Evolutionary conservation across 1,140 invertebrate species (phyloP).

Genomic region (Papilio aristodemus): DNA sequence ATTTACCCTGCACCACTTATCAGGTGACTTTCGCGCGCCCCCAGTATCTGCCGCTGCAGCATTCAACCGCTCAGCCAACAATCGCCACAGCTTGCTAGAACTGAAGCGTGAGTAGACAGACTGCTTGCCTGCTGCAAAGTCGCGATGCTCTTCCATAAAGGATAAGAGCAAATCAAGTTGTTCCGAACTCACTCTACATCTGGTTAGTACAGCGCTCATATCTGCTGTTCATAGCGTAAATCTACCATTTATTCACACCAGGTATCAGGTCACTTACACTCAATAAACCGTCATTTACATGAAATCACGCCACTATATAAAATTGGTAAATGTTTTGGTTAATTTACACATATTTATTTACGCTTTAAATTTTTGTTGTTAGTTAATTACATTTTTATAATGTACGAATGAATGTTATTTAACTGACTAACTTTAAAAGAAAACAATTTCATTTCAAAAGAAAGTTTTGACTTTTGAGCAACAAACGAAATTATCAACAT

Average conservation of each 20-base stretch:
- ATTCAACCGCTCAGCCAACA: conserved; percentile 69
- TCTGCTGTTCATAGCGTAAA: conserved; percentile 35
- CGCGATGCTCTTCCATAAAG: conserved; percentile 76
- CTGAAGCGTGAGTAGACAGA: conserved; percentile 71
- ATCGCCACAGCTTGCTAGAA: conserved; percentile 69
- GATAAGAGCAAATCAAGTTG: conserved; percentile 67
- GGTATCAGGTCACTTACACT: not conserved
- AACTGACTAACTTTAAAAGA: too few species aligned
- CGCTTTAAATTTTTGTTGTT: too few species aligned
- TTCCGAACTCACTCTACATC: conserved; percentile 68
- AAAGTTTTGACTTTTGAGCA: too few species aligned
- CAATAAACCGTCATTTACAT: not conserved
- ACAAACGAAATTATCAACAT: too few species aligned
- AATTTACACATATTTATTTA: too few species aligned
- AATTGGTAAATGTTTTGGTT: not conserved
- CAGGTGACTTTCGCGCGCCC: conserved; percentile 66
- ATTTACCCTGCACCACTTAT: conserved; percentile 71
- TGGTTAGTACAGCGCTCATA: conserved; percentile 62
- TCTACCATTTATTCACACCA: not conserved
- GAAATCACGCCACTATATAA: not conserved
- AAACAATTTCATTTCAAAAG: too few species aligned
- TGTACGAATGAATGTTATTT: too few species aligned
- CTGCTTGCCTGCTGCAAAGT: conserved; percentile 72
- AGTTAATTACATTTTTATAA: too few species aligned
- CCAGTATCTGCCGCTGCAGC: conserved; percentile 61